Evolutionary conservation across 2,113 vertebrate species (phyloP).

Genomic region (Tenebrosternarchus preto): DNA sequence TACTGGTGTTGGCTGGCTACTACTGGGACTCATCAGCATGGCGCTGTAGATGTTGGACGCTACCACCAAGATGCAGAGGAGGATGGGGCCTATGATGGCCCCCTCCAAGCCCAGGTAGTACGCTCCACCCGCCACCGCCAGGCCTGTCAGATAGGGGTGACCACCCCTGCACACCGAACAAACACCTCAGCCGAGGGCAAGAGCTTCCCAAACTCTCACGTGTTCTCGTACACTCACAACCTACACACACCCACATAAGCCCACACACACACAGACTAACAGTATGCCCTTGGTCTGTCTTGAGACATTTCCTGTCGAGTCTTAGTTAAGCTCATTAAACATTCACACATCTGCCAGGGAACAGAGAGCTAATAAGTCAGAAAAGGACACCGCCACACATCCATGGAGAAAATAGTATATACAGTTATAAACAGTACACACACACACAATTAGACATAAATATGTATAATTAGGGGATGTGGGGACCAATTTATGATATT

Average conservation of each 20-base stretch:
- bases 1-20: constrained; percentile 81
- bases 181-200: too few species aligned
- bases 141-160: constrained; percentile 94
- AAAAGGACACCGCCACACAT: constrained; percentile 19
- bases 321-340: constrained; percentile 44
- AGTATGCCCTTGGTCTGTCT: constrained; percentile 7
- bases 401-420: not conserved
- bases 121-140: constrained; percentile 93
- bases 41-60: constrained; percentile 98
- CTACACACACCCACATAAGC: constrained; percentile 24
- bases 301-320: constrained; percentile 21
- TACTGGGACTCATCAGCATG: constrained; percentile 95
- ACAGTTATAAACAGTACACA: constrained; percentile 16
- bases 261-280: constrained; percentile 16
- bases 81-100: constrained; percentile 96
- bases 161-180: constrained; percentile 78
- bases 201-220: too few species aligned
- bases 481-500: too few species aligned
- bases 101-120: constrained; percentile 97
- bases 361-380: constrained; percentile 15
- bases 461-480: too few species aligned
- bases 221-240: too few species aligned
- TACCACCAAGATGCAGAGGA: constrained; percentile 96
- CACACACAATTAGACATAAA: not conserved
- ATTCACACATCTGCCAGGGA: constrained; percentile 4